Evolutionary conservation across 1,140 invertebrate species (phyloP), one percentile per base, ranked within the genome.

Genomic region (Halyomorpha halys): DNA sequence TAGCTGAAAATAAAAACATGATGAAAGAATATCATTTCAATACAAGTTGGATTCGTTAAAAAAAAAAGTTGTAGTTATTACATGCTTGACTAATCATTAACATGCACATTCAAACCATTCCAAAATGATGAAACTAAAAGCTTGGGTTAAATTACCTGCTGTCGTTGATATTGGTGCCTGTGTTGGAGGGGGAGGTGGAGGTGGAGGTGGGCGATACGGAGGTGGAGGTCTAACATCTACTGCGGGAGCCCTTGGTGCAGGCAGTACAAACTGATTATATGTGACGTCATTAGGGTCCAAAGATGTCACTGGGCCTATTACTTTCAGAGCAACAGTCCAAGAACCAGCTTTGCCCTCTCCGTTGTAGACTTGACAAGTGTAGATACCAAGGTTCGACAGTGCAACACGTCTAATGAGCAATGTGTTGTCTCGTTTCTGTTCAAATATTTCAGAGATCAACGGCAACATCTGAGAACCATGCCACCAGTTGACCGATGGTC

Each of bases 341-440:
- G 86, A 85, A 0, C 85, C 85, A 4, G 90, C 83, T 64, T 82
- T 82, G 3, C 87, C 88, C 8, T 84, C 72, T 2, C 87, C 89
- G 71, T 94, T 94, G 73, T 89, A 94, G 0, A 89, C 89, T 70
- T 91, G 86, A 71, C 91, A 94, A 0, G 84, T 86, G 73, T 94
- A 92, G n/a, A 84, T 76, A 14, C 91, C 91, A 3, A 91, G 78
- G 68, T 84, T 86, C 16, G 81, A 80, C 0, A 87, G 66, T 8
- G 81, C 80, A 0, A 95, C 82, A 0, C 81, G 76, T 56, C 82
- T 78, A 70, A 95, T 89, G 45, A 84, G 76, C 4, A 94, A 77
- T 0, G 85, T 83, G 72, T 82, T 83, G 70, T 91, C 88, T 19
- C 81, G 79, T 23, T 82, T 78, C 68, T 89, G 85, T 70, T 91